Evolutionary conservation across 2,797 vertebrate species (phyloP), one percentile per base, ranked within the genome.

Genomic region (Lagorchestes hirsutus): DNA sequence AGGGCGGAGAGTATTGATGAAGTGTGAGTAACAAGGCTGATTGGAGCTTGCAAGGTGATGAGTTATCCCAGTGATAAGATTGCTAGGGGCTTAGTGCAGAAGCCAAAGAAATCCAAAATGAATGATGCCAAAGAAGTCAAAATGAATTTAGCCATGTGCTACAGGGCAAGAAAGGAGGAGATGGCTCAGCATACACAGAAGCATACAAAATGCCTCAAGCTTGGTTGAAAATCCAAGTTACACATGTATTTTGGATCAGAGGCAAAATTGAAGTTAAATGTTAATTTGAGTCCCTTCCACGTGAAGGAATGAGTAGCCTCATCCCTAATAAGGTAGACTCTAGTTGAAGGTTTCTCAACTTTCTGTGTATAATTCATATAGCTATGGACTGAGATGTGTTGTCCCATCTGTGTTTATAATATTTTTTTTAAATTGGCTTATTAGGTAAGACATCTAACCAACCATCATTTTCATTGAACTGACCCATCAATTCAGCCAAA

Each of bases 381-480:
- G 34, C 62, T n/a, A 74, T 67, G 31, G 13, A 67, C 13, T 67
- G 13, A 67, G n/a, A 67, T 67, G 58, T 34, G 13, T 67, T 67
- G 12, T 67, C 14, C 14, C 59, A 67, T 67, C 59, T n/a, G 59
- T n/a, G 31, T 67, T 67, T 34, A 67, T 13, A 16, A 67, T 16
- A n/a, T 67, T n/a, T 59, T 62, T 62, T 67, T 67, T 67, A 34
- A 62, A n/a, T 24, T 67, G 59, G 58, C 58, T 62, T 11, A 62
- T 62, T 62, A 12, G 58, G 58, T 27, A 27, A 55, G 52, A 54
- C 4, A 92, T 55, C 14, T 92, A 14, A 58, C 24, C 55, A 92
- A 22, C 46, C 1, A 62, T n/a, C 46, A 28, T 59, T 95, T 95
- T 92, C 58, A 82, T n/a, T 90, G 40, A 94, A 50, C 56, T 90